Base-by-base conservation (phyloP, 2,888 invertebrate species). In the Limnephilus marmoratus region DNA sequence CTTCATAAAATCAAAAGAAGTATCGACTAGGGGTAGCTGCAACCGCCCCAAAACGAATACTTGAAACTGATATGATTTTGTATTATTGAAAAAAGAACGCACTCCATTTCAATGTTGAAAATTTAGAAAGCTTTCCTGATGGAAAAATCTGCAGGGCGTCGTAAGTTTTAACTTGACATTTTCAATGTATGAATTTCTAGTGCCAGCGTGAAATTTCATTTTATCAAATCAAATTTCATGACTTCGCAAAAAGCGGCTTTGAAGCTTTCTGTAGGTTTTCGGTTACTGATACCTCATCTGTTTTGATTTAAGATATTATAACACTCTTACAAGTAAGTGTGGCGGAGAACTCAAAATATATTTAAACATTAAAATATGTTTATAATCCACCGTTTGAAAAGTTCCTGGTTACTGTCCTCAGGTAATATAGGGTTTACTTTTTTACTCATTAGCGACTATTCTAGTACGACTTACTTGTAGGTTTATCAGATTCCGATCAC, bases 31-130 rank as follows among this genome's bases (percentile, higher is more conserved):
- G 37, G 18, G n/a, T 34, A 24, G 83, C 24, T 83, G 83, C 37
- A 83, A 37, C 9, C 34, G 31, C 83, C 29, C 83, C 24, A 83
- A 83, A 83, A 83, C 31, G 34, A 41, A 37, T 37, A 31, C 31
- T 82, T 83, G 85, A 80, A 85, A 90, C 24, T 90, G 90, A 90
- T 41, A 85, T 90, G 90, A 90, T 90, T 85, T 90, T 85, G 81
- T 81, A 31, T 85, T 90, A 90, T 85, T 85, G 90, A 83, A 37
- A 85, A 85, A 85, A 68, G 31, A 81, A 90, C 90, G 45, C 83
- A 90, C 90, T 85, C 41, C 68, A 68, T 82, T 90, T 29, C 83
- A 31, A 90, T 85, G 53, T 85, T 85, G 85, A 90, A 90, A 90
- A 85, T 85, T 90, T 85, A 37, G 37, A 90, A 90, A 85, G 12